phyloP scores from a whole-genome alignment of 2,113 vertebrate species.

The Labrus mixtus region DNA sequence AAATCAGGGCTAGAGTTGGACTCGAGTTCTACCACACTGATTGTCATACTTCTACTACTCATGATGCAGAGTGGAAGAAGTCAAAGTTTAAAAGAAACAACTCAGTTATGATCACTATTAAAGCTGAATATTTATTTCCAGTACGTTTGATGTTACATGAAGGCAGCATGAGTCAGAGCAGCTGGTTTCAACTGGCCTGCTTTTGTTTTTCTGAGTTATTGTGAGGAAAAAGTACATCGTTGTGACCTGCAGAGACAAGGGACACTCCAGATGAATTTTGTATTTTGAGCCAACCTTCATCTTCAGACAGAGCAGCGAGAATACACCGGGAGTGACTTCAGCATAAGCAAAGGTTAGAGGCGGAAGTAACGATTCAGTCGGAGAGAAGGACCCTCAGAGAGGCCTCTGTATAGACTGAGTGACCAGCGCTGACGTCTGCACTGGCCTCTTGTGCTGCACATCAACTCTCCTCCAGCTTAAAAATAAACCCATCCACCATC shows the following conservation, averaged over 20 bases:
- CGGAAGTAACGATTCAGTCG: conserved; percentile 10
- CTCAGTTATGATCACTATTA: not conserved
- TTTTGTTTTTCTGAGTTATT: not conserved
- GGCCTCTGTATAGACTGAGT: conserved; percentile 19
- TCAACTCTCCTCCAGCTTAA: conserved; percentile 36
- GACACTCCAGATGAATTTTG: conserved; percentile 3
- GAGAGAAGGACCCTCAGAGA: conserved; percentile 14
- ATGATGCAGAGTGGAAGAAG: not conserved
- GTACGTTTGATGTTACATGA: not conserved
- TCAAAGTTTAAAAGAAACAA: not conserved
- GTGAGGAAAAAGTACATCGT: not conserved
- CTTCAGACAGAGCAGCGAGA: conserved; percentile 9
- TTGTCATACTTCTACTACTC: not conserved
- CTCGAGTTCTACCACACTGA: too few species aligned
- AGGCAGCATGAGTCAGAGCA: not conserved
- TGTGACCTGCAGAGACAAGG: conserved; percentile 11
- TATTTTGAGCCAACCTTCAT: not conserved
- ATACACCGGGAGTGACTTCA: not conserved
- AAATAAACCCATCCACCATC: conserved; percentile 56
- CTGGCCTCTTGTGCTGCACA: conserved; percentile 25
- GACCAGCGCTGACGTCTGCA: conserved; percentile 43
- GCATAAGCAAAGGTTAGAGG: not conserved
- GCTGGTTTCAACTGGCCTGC: not conserved
- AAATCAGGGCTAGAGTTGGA: too few species aligned
- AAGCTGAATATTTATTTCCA: not conserved